Base-by-base conservation (phyloP, 2,888 invertebrate species). In the Stenotaenia linearis region DNA sequence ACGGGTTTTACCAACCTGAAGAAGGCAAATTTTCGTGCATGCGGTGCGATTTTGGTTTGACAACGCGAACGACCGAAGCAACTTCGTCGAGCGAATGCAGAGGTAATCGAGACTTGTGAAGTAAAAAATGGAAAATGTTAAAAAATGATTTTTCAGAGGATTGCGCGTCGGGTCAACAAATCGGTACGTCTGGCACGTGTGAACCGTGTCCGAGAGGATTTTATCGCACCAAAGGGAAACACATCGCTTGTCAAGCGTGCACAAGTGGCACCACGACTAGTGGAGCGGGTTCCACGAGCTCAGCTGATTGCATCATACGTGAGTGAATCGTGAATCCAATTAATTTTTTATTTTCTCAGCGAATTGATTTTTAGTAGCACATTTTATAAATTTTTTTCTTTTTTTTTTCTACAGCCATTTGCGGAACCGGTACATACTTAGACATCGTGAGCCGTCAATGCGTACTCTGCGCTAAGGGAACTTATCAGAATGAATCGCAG, bases 251-350 rank as follows among this genome's bases (percentile, higher is more conserved):
- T 84, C 91, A 92, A 7, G 88, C 91, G 9, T 98, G 97, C 86
- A 97, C 97, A 0, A 87, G 92, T 7, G 96, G 95, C 45, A 91
- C 94, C 82, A 98, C 97, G 1, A 97, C 97, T 0, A 93, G 94
- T 0, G 91, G 92, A 82, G 89, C 91, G 78, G 96, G 96, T 75
- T 92, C 96, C 0, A 90, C 92, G 0, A 91, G 93, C 0, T 90
- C 94, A 7, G 95, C 95, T 84, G 96, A 97, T 85, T 98, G 98
- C 87, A 94, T 96, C 0, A 88, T 97, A 76, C 97, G 96, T 10
- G 93, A 79, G 82, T 81, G 18, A n/a, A 21, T 9, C 35, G 12
- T 37, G 40, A 6, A 10, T 30, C 75, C 28, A 23, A 25, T 75
- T 21, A 25, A 75, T n/a, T n/a, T n/a, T n/a, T n/a, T n/a, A n/a